Percentiles rank a stretch among this genome's conserved stretches.
These are phyloP conservation scores for Pogonocichla stellata DNA, from an alignment of 2,113 vertebrate genomes.

Conservation along the genomic window DNA sequence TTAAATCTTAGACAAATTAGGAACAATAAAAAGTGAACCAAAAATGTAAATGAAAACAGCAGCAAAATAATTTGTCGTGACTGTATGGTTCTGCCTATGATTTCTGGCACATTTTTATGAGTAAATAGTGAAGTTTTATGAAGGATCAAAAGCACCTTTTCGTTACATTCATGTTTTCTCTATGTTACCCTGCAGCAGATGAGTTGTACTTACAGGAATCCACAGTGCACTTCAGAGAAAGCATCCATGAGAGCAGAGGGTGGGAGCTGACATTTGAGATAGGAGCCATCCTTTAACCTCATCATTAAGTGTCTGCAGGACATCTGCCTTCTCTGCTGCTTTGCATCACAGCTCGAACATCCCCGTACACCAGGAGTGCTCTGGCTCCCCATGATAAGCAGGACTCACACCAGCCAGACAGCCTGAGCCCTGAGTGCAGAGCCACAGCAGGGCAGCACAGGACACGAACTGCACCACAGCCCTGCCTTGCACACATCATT, in stretches of 20 bases:
- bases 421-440: not conserved
- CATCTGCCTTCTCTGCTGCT: not conserved
- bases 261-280: not conserved
- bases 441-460: fast-evolving
- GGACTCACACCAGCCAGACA: not conserved
- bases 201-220: not conserved
- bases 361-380: not conserved
- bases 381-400: not conserved
- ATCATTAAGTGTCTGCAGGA: not conserved
- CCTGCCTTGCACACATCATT: not conserved
- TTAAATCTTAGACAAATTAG: not conserved
- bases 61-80: not conserved
- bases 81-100: not conserved
- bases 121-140: not conserved
- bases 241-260: not conserved
- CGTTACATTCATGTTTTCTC: not conserved
- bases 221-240: not conserved
- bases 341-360: not conserved
- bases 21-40: not conserved
- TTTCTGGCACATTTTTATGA: not conserved
- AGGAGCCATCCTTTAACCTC: not conserved
- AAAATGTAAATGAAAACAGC: not conserved
- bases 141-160: not conserved
- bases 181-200: not conserved
- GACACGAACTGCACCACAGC: fast-evolving